Percentiles rank a stretch among this genome's conserved stretches.
phyloP scores from a whole-genome alignment of 2,888 invertebrate species.

The Esperia sulphurella region DNA sequence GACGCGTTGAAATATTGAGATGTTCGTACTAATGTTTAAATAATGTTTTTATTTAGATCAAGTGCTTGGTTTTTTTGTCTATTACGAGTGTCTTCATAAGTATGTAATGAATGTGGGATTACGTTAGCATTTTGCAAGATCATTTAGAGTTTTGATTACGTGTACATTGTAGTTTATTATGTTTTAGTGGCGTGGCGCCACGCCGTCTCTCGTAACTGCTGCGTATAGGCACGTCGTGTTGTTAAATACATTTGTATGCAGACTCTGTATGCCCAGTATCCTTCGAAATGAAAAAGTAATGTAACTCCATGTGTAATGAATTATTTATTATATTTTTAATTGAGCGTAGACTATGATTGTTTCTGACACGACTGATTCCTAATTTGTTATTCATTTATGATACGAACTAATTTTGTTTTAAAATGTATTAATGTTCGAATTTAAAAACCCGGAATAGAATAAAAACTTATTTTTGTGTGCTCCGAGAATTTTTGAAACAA shows the following conservation, averaged over 20 bases:
- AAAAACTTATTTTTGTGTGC: slow-evolving; percentile 26
- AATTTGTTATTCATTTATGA: background rate
- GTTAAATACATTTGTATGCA: slow-evolving; percentile 57
- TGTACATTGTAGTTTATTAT: slow-evolving; percentile 21
- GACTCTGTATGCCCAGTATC: slow-evolving; percentile 34
- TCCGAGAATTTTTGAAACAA: slow-evolving; percentile 52
- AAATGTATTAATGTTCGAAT: no score
- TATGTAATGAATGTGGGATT: slow-evolving; percentile 11
- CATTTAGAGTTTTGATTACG: slow-evolving; percentile 18
- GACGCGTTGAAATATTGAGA: slow-evolving; percentile 5
- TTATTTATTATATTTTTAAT: slow-evolving; percentile 58
- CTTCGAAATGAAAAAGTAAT: slow-evolving; percentile 52
- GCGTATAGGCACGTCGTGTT: slow-evolving; percentile 29
- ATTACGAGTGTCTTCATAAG: slow-evolving; percentile 5
- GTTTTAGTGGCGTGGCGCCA: slow-evolving; percentile 49
- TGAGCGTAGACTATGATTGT: slow-evolving; percentile 35
- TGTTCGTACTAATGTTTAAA: background rate
- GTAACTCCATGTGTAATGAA: slow-evolving; percentile 42
- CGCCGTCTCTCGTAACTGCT: slow-evolving; percentile 40
- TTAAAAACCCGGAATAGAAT: background rate
- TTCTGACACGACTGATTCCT: slow-evolving; percentile 12
- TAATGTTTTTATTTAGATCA: background rate
- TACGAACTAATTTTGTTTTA: background rate
- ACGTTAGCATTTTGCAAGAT: slow-evolving; percentile 14
- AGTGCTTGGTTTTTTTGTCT: background rate